A percentile compares a stretch with the other conserved stretches of the same genome.
Evolutionary conservation across 2,113 vertebrate species (phyloP).

Genomic region (Quiscalus mexicanus): DNA sequence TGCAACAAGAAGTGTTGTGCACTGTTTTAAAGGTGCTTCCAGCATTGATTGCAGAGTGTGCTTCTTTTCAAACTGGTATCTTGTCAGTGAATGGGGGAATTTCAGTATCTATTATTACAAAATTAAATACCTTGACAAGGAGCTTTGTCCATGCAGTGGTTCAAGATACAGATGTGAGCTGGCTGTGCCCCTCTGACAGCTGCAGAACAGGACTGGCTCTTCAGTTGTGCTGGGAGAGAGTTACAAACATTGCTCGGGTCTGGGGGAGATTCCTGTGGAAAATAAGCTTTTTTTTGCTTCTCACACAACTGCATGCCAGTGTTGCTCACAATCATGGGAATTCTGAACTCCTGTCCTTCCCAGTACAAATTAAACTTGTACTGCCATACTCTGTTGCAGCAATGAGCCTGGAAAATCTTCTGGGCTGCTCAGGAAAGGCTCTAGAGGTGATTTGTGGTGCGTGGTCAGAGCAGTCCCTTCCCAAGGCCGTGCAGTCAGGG

Average conservation of each 20-base stretch:
- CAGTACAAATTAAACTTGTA: not conserved
- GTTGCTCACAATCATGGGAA: not conserved
- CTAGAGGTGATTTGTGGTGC: not conserved
- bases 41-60: not conserved
- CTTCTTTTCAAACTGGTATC: not conserved
- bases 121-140: not conserved
- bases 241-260: not conserved
- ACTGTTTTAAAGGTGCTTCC: not conserved
- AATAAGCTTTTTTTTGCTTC: not conserved
- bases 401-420: not conserved
- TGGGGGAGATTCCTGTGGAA: not conserved
- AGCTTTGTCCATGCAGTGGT: not conserved
- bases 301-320: not conserved
- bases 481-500: accelerated
- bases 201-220: not conserved
- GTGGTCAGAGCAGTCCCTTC: not conserved
- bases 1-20: no score
- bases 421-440: not conserved
- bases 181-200: conserved; percentile 1
- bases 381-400: not conserved
- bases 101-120: not conserved
- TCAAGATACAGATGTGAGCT: not conserved
- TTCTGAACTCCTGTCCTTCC: not conserved
- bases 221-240: not conserved
- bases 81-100: not conserved